Evolutionary conservation across 2,888 invertebrate genomes (phyloP), one percentile per base, ranked within the genome.

Genomic region (Polyploca ridens): DNA sequence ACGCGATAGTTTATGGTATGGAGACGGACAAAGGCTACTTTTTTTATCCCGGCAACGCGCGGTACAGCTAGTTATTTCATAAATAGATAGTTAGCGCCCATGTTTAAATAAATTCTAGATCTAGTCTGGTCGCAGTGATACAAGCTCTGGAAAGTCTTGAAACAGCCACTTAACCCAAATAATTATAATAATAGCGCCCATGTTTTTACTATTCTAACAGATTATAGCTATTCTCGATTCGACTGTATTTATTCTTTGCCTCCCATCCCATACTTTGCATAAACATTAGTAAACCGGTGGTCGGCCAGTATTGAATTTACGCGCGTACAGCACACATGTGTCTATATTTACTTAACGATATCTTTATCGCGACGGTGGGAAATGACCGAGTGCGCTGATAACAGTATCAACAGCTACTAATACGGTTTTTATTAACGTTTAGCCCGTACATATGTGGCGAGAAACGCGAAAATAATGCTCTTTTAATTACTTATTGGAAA

Each of bases 211-310:
- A 14, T 11, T 6, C 33, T 41, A 41, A 33, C 64, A 62, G 65
- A 63, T 63, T 64, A 19, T 54, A 68, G 57, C 59, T 35, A 35
- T 41, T 41, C 46, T 62, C 63, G 44, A 16, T 59, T 69, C 72
- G 71, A 66, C 33, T 33, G 57, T 58, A 62, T 19, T 61, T 62
- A 27, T 81, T 78, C 90, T 88, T 70, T 89, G 90, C 54, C 69
- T 27, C 66, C 70, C 79, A 75, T 81, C 69, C 87, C 85, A 86
- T 83, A 85, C 81, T 80, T 81, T 78, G 76, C 75, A 80, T 78
- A 79, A 78, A 70, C 69, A 69, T 70, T 73, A 19, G 19, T 19
- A 2, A 54, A 54, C n/a, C 19, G 79, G 86, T 80, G 81, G 79
- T 70, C 71, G 74, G 68, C 66, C 81, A 83, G 86, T 82, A 74